phyloP scores from a whole-genome alignment of 2,797 vertebrate species.

The Sparidentex hasta region DNA sequence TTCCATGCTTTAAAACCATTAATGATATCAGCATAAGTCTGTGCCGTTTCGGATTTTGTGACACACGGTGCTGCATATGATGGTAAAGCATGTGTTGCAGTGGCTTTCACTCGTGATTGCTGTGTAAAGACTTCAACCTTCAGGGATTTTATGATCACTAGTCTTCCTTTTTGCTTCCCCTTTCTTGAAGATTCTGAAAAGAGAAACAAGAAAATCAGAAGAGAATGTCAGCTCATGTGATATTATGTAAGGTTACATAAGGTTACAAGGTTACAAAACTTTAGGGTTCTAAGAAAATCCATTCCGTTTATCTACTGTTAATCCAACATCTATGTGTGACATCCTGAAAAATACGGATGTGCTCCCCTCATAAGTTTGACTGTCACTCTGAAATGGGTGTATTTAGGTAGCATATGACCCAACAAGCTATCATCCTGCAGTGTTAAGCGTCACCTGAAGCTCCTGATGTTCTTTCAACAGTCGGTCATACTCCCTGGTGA shows the following conservation, averaged over 20 bases:
- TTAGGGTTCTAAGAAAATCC: not conserved
- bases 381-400: not conserved
- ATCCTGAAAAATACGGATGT: not conserved
- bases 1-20: constrained; percentile 24
- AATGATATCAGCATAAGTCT: constrained; percentile 1
- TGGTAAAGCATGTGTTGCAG: constrained; percentile 16
- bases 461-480: constrained; percentile 90
- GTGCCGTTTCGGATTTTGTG: not conserved
- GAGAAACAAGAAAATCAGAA: not conserved
- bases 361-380: not conserved
- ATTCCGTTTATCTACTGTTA: not conserved
- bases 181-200: constrained; percentile 73
- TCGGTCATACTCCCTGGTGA: constrained; percentile 91
- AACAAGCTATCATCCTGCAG: not conserved
- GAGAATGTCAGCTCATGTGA: not conserved
- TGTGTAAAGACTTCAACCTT: constrained; percentile 16
- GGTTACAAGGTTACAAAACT: too few relatives aligned
- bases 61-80: constrained; percentile 7
- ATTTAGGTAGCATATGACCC: not conserved
- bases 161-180: constrained; percentile 76
- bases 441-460: constrained; percentile 87
- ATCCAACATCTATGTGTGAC: not conserved
- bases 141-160: constrained; percentile 33
- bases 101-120: constrained; percentile 9
- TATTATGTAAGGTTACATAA: not conserved